A percentile compares a stretch with the other conserved stretches of the same genome.
Conservation (phyloP, 1,140 invertebrate species). For the Pseudomyrmex cubaensis region DNA sequence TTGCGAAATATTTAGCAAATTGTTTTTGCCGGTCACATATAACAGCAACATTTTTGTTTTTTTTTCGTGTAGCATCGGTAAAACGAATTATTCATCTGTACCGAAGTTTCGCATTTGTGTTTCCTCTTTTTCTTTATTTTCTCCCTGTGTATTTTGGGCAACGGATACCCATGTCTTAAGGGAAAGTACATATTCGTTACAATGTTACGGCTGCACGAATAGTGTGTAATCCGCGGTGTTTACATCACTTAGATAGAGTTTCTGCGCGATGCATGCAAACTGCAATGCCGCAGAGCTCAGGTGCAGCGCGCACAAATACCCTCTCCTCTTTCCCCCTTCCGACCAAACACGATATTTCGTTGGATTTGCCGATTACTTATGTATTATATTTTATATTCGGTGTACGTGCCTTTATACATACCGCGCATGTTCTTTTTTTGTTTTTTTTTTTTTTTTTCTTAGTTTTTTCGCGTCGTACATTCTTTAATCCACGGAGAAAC, state of each 20-base stretch:
- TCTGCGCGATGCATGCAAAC: slow-evolving; percentile 7
- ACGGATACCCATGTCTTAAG: no score
- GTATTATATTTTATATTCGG: slow-evolving; percentile 4
- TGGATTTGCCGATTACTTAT: neutral
- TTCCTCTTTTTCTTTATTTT: no score
- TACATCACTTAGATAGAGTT: slow-evolving; percentile 13
- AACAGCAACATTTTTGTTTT: no score
- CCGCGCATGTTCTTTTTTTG: neutral
- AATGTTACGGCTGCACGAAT: neutral
- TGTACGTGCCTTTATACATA: neutral
- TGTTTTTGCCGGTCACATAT: no score
- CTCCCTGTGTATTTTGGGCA: no score
- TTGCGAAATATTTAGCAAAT: no score
- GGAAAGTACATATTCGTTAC: no score
- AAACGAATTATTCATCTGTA: no score
- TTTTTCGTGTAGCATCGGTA: no score
- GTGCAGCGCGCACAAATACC: neutral
- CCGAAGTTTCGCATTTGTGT: no score
- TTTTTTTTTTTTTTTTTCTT: neutral
- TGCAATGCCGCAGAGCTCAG: slow-evolving; percentile 14
- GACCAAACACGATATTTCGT: neutral
- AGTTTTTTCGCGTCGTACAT: no score
- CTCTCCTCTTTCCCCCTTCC: neutral
- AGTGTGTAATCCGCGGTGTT: neutral
- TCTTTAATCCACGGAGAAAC: neutral